Conservation (phyloP, 2,797 vertebrate genomes). For the Vespertilio murinus region DNA sequence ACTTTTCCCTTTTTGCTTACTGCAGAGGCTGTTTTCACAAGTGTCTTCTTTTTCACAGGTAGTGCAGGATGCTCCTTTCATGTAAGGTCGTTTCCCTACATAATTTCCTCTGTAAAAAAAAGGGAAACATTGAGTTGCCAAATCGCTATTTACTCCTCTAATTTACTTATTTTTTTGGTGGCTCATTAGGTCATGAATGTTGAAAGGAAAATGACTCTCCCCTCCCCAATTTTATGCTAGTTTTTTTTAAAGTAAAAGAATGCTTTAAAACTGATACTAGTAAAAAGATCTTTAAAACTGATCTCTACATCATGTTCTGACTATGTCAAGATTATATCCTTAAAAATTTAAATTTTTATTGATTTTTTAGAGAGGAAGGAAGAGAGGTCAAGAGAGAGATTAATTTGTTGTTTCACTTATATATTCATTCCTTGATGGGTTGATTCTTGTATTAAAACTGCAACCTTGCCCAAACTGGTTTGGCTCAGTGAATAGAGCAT, state of each 20-base stretch:
- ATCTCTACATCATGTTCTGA: not conserved
- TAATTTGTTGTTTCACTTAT: not conserved
- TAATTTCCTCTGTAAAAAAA: constrained; percentile 74
- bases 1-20: constrained; percentile 65
- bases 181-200: not conserved
- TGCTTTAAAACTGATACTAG: not conserved
- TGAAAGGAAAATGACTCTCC: constrained; percentile 25
- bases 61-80: not conserved
- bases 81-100: not conserved
- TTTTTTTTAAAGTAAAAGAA: not conserved
- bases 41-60: not conserved
- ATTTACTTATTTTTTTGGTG: not conserved
- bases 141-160: not conserved
- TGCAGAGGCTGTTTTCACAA: constrained; percentile 59
- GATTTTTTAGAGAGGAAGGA: not conserved
- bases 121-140: not conserved
- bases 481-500: too few species aligned
- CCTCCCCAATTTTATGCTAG: not conserved
- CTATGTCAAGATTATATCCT: not conserved
- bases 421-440: not conserved
- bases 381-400: not conserved
- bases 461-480: too few species aligned
- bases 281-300: not conserved
- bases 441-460: not conserved
- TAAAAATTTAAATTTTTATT: not conserved